Evolutionary conservation across 1,140 invertebrate genomes (phyloP), one percentile per base, ranked within the genome.

Genomic region (Atta texana): DNA sequence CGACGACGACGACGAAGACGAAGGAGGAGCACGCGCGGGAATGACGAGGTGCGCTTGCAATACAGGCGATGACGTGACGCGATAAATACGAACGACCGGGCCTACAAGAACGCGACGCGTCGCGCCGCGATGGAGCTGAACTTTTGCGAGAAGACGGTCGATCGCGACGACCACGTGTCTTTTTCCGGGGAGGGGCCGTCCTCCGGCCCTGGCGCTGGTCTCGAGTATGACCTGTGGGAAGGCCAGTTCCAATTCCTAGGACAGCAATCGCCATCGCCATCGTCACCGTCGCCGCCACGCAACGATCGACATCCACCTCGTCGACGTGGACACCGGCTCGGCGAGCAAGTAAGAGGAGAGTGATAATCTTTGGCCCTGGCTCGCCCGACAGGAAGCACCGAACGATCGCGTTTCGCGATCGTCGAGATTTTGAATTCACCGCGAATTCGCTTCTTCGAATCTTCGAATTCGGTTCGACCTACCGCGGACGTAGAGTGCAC

Each of bases 151-250:
- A 69, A 82, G n/a, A 76, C 69, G 53, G 85, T 61, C 39, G 86
- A 85, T 61, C 69, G 75, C 49, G 90, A 92, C 57, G 86, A 88
- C 85, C 87, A 80, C 66, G 69, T 74, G 51, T 63, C 59, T 59
- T 16, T 69, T 75, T 77, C 86, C 77, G 88, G 85, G 89, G 91
- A 90, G 80, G 84, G 82, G 78, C 87, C 77, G 61, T 82, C 91
- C 28, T 86, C 81, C 75, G 88, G 89, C 18, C 89, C 91, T 16
- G 93, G 92, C 18, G 93, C 92, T 57, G 94, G 91, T 87, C 95
- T 98, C 92, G 97, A 98, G 93, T 97, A 97, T 94, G 97, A 98
- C 93, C 96, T 98, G 96, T 98, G 97, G 97, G 97, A 98, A 93
- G 97, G 97, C 64, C 97, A 98, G 95, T 98, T 98, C 93, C 97